Evolutionary conservation across 2,888 invertebrate species (phyloP).

Genomic region (Lydus trimaculatus): DNA sequence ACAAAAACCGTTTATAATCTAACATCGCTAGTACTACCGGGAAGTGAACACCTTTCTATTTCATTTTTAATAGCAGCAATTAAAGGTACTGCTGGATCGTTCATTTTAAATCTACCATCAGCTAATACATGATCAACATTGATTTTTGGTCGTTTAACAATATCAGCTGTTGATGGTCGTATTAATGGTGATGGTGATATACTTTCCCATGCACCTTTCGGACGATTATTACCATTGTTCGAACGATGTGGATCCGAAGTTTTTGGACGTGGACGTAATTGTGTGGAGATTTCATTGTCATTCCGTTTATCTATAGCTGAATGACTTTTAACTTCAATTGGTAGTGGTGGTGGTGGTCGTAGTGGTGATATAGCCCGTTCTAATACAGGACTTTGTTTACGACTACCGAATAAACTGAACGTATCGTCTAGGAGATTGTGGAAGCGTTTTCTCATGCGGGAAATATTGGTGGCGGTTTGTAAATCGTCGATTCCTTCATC

Average conservation of each 20-base stretch:
- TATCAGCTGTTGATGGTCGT: constrained; percentile 72
- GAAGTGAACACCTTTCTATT: constrained; percentile 58
- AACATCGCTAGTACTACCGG: constrained; percentile 55
- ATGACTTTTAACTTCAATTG: constrained; percentile 57
- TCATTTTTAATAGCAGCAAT: constrained; percentile 87
- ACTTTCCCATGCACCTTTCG: constrained; percentile 64
- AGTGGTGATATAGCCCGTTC: constrained; percentile 33
- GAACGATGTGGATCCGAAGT: constrained; percentile 54
- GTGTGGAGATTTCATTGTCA: constrained; percentile 41
- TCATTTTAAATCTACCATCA: constrained; percentile 66
- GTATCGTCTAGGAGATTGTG: constrained; percentile 82
- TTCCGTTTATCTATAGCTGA: constrained; percentile 45
- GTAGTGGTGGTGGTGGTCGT: constrained; percentile 35
- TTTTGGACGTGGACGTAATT: constrained; percentile 52
- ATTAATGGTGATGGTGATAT: constrained; percentile 62
- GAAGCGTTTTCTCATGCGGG: constrained; percentile 75
- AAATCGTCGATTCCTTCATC: constrained; percentile 56
- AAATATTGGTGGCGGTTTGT: constrained; percentile 62
- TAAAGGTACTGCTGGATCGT: constrained; percentile 81
- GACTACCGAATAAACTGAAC: constrained; percentile 76
- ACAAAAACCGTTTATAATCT: constrained; percentile 14
- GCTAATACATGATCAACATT: constrained; percentile 65
- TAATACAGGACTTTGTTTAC: constrained; percentile 64
- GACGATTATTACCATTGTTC: constrained; percentile 54
- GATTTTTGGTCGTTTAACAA: constrained; percentile 63